Conservation (phyloP, 2,113 vertebrate genomes). For the Ginglymostoma cirratum region DNA sequence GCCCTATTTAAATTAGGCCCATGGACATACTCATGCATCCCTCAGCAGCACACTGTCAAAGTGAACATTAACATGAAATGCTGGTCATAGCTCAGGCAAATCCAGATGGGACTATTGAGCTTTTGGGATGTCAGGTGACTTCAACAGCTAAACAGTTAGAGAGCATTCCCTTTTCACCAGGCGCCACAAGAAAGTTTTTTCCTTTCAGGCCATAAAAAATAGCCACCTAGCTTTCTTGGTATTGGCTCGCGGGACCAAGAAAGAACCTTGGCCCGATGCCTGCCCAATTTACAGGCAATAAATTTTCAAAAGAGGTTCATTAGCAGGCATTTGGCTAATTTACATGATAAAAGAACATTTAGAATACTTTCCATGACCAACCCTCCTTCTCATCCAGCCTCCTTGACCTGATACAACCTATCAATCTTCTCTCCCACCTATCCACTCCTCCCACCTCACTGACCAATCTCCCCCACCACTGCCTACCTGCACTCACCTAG, state of each 20-base stretch:
- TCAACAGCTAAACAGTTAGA: background rate
- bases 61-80: background rate
- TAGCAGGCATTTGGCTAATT: background rate
- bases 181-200: background rate
- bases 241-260: background rate
- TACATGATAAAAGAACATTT: background rate
- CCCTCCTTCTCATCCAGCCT: too few species aligned
- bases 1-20: background rate
- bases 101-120: too few species aligned
- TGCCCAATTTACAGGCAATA: background rate
- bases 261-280: background rate
- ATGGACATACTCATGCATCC: background rate
- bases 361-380: too few species aligned
- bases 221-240: background rate
- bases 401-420: too few species aligned
- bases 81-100: background rate
- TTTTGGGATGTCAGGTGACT: background rate
- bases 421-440: too few species aligned
- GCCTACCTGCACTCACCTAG: too few species aligned
- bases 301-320: background rate
- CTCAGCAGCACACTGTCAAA: background rate
- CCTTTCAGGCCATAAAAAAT: background rate
- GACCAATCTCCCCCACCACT: too few species aligned
- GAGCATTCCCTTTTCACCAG: background rate
- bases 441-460: too few species aligned